Base-by-base conservation (phyloP, 1,140 invertebrate species). In the Drosophila athabasca region DNA sequence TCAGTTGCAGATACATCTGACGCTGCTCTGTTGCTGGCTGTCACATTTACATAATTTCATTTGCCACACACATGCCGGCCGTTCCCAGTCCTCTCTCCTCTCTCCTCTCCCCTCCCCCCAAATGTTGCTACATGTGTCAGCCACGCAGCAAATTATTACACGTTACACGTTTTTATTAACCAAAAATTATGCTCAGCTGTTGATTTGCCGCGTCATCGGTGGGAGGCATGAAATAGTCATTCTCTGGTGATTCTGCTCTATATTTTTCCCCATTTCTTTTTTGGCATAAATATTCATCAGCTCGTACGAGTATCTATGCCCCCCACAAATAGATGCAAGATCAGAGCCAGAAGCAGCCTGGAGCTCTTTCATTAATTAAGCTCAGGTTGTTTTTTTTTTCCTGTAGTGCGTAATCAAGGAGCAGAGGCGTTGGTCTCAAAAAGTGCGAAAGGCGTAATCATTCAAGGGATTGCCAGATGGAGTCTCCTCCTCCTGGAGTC, bases 11-110 rank as follows among this genome's bases (percentile, higher is more conserved):
- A 78, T 58, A 52, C 62, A 79, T 62, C 49, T 54, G 11, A 24
- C 58, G 13, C 46, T 46, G 68, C 51, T 52, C 29, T 9, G 35
- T 48, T 57, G 59, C 62, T 60, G 60, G 60, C 71, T 78, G 82
- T 76, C 82, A 82, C 82, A 87, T 88, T 87, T 88, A 88, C 82
- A 87, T 87, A 87, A 87, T 87, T 82, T 82, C 75, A 88, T 88
- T 87, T 78, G 82, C 83, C 87, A 75, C 82, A 82, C 60, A 82
- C 60, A 75, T 74, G 79, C 79, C 54, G 29, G 11, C 19, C 50
- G 19, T 19, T 46, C 19, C 1, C 22, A 9, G 13, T 1, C 15
- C 17, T n/a, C n/a, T n/a, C n/a, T n/a, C n/a, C n/a, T n/a, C n/a
- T n/a, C n/a, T n/a, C n/a, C n/a, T n/a, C n/a, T n/a, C 8, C 17